A percentile compares a stretch with the other conserved stretches of the same genome.
Evolutionary conservation across 1,140 invertebrate species (phyloP).

Genomic region (Bombus soroeensis): DNA sequence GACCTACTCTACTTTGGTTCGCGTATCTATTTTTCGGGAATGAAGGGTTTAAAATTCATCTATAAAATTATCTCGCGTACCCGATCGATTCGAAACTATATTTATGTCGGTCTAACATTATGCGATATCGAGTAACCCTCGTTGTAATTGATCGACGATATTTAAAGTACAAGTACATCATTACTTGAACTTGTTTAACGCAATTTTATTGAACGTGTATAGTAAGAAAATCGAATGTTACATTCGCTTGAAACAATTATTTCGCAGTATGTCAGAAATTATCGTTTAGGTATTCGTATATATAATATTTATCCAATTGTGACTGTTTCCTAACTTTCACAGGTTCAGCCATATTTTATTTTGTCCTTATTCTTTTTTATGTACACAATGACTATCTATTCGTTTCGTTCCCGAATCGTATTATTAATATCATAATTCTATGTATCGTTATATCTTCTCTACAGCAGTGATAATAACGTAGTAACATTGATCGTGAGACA

Average conservation of each 20-base stretch:
- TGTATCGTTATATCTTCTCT: slow-evolving; percentile 33
- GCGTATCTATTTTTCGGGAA: slow-evolving; percentile 42
- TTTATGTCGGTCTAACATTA: slow-evolving; percentile 27
- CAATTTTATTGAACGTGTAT: slow-evolving; percentile 29
- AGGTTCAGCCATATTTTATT: background rate
- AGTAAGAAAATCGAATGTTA: slow-evolving; percentile 35
- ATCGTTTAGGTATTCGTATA: background rate
- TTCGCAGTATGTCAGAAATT: background rate
- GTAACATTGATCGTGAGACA: slow-evolving; percentile 3
- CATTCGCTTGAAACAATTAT: slow-evolving; percentile 18
- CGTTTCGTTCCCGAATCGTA: slow-evolving; percentile 43
- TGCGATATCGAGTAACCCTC: slow-evolving; percentile 37
- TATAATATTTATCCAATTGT: background rate
- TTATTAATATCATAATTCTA: slow-evolving; percentile 61
- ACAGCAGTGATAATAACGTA: background rate
- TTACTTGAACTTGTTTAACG: background rate
- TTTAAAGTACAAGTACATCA: slow-evolving; percentile 25
- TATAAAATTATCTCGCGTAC: slow-evolving; percentile 7
- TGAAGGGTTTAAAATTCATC: slow-evolving; percentile 24
- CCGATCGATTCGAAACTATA: slow-evolving; percentile 32
- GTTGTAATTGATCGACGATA: slow-evolving; percentile 37
- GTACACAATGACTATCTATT: slow-evolving; percentile 4
- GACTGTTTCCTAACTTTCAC: background rate
- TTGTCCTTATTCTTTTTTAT: background rate
- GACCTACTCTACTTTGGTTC: slow-evolving; percentile 64